Evolutionary conservation across 2,888 invertebrate genomes (phyloP).

Genomic region (Carpatolechia fugitivella): DNA sequence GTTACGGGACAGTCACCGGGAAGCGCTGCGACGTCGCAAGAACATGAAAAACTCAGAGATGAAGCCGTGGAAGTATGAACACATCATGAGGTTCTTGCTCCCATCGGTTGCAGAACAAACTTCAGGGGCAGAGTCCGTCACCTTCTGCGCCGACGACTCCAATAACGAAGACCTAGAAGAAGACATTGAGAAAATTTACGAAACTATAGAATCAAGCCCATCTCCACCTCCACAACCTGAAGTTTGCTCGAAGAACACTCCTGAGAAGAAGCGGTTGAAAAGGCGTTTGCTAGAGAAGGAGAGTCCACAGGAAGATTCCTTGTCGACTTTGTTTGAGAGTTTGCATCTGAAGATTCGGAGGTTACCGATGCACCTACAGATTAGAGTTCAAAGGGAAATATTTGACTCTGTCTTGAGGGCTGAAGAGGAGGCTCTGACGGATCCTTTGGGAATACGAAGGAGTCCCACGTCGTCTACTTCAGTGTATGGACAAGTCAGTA

Average conservation of each 20-base stretch:
- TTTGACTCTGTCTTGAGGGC: constrained; percentile 31
- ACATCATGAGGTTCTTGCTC: constrained; percentile 27
- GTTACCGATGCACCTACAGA: constrained; percentile 34
- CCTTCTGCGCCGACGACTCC: neutral
- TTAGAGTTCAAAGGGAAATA: constrained; percentile 37
- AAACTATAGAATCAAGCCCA: neutral
- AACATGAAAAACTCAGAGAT: constrained; percentile 17
- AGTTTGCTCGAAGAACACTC: neutral
- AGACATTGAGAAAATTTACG: neutral
- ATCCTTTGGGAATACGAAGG: neutral
- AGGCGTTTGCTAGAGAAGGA: no score
- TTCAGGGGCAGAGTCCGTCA: neutral
- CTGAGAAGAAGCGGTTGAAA: neutral
- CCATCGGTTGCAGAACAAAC: no score
- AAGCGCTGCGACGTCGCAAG: constrained; percentile 27
- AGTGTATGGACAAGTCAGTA: no score
- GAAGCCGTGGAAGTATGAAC: constrained; percentile 31
- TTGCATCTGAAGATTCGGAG: constrained; percentile 35
- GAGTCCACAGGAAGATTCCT: constrained; percentile 24
- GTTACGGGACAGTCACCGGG: constrained; percentile 30
- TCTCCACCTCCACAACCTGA: neutral
- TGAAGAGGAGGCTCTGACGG: constrained; percentile 29
- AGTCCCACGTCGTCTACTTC: neutral
- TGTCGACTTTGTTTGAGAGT: constrained; percentile 33
- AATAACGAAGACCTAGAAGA: neutral